These are phyloP conservation scores for Dendrolimus punctatus DNA, from an alignment of 1,140 invertebrate species.

Conservation along the genomic window DNA sequence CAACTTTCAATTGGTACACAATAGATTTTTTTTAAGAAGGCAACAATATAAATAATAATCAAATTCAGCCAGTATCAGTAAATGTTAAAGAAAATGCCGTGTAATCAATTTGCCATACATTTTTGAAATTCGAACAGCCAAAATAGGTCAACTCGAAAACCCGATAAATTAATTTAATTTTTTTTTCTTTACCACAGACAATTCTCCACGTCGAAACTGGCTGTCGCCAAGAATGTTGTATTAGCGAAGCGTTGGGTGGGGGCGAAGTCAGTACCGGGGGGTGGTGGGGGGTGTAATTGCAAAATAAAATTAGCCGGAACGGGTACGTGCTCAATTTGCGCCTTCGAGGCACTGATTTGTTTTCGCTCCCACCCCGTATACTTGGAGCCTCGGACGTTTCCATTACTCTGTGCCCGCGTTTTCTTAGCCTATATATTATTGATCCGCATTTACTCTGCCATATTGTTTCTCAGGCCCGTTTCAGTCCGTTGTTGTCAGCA, in stretches of 20 bases:
- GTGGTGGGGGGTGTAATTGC: constrained; percentile 61
- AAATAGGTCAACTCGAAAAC: no score
- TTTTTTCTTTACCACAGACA: no score
- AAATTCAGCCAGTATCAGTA: no score
- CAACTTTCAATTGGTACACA: no score
- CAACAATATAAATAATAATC: no score
- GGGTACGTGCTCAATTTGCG: constrained; percentile 71
- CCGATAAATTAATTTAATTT: no score
- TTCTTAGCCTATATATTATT: constrained; percentile 66
- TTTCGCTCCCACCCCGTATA: constrained; percentile 51
- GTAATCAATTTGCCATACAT: no score
- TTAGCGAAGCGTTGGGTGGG: constrained; percentile 30
- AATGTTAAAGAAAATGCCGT: no score
- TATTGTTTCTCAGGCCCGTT: constrained; percentile 37
- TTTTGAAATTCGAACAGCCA: no score
- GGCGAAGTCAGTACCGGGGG: constrained; percentile 16
- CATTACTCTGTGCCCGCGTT: constrained; percentile 42
- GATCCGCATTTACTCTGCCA: constrained; percentile 48
- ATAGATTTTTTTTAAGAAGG: no score
- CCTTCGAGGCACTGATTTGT: constrained; percentile 68
- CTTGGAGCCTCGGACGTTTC: constrained; percentile 21
- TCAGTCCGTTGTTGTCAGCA: background rate
- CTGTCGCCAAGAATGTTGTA: constrained; percentile 67
- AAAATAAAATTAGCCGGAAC: constrained; percentile 72
- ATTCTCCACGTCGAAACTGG: constrained; percentile 33